Conservation (phyloP, 2,113 vertebrate species). For the Epinephelus cyanopodus region DNA sequence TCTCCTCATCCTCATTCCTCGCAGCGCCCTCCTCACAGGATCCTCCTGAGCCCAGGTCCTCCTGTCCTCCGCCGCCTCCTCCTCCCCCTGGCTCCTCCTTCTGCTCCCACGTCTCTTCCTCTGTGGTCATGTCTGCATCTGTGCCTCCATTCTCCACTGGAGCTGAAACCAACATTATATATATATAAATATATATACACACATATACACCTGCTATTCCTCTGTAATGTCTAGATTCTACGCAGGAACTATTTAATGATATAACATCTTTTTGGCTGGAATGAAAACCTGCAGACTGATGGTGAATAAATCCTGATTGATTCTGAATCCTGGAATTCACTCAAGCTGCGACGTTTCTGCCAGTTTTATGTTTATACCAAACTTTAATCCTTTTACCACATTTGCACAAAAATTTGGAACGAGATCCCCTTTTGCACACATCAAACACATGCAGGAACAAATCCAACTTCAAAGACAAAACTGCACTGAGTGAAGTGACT, state of each 20-base stretch:
- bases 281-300: neutral
- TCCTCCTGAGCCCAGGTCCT: constrained; percentile 79
- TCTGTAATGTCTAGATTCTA: neutral
- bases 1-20: constrained; percentile 75
- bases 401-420: neutral
- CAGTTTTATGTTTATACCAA: neutral
- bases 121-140: constrained; percentile 88
- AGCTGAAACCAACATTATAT: constrained; percentile 67
- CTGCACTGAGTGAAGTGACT: neutral
- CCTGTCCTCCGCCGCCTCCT: constrained; percentile 83
- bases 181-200: neutral
- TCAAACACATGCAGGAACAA: neutral
- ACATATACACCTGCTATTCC: neutral
- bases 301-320: neutral
- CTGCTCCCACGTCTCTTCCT: constrained; percentile 97
- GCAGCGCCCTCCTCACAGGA: constrained; percentile 81
- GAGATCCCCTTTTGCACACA: neutral
- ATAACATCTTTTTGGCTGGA: neutral
- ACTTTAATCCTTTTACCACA: neutral
- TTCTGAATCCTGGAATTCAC: neutral
- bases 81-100: constrained; percentile 92
- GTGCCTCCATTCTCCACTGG: constrained; percentile 95
- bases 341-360: neutral
- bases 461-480: neutral
- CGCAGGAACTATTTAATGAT: constrained; percentile 4